Conservation (phyloP, 1,140 invertebrate species). For the Dendrolimus kikuchii region DNA sequence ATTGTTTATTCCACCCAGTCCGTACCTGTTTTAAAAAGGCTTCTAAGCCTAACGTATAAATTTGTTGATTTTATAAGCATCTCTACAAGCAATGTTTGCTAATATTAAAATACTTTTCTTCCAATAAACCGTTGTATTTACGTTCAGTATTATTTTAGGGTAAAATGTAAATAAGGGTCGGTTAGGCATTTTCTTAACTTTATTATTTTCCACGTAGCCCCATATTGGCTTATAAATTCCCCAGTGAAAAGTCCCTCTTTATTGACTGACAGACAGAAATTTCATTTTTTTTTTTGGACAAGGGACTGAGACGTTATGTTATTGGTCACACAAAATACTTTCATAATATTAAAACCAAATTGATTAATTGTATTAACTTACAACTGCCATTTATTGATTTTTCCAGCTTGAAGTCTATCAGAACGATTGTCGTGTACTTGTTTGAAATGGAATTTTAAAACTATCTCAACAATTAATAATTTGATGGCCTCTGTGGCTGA, state of each 20-base stretch:
- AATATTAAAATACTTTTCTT: conserved; percentile 13
- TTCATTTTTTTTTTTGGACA: conserved; percentile 9
- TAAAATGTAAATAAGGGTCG: conserved; percentile 14
- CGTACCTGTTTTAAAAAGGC: neutral
- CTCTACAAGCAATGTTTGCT: conserved; percentile 6
- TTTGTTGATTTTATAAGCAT: neutral
- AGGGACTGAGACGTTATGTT: neutral
- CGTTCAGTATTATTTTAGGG: conserved; percentile 15
- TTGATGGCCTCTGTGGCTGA: too few relatives aligned
- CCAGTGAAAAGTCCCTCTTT: conserved; percentile 15
- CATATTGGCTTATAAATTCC: conserved; percentile 18
- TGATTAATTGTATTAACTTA: too few relatives aligned
- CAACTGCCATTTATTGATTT: too few relatives aligned
- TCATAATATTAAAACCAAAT: too few relatives aligned
- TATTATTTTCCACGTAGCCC: conserved; percentile 16
- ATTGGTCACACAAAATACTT: too few relatives aligned
- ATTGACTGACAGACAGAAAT: conserved; percentile 16
- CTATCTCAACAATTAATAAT: too few relatives aligned
- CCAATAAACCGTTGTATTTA: conserved; percentile 12
- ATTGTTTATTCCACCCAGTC: too few relatives aligned
- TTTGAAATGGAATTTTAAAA: too few relatives aligned
- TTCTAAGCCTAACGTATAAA: neutral
- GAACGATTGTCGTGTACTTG: too few relatives aligned
- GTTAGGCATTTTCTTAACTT: conserved; percentile 16
- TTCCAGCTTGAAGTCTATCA: too few relatives aligned